Conservation (phyloP, 2,113 vertebrate genomes). For the Hepsetus odoe region DNA sequence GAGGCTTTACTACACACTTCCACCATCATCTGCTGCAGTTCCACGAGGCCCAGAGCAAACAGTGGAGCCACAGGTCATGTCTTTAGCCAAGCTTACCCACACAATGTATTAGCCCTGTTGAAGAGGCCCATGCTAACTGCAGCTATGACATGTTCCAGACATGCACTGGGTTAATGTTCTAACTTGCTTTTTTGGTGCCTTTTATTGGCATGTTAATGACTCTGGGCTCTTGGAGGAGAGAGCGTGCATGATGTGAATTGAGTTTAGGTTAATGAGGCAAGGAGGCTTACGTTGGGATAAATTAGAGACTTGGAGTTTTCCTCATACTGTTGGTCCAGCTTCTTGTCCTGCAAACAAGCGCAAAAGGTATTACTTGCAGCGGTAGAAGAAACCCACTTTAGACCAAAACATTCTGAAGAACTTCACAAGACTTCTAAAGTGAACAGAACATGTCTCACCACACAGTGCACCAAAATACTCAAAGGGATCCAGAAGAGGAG, state of each 20-base stretch:
- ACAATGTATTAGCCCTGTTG: constrained; percentile 10
- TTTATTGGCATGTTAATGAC: constrained; percentile 16
- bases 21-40: constrained; percentile 83
- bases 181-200: constrained; percentile 11
- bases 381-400: neutral
- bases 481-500: constrained; percentile 96
- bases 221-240: neutral
- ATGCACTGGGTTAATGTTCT: constrained; percentile 16
- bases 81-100: constrained; percentile 52
- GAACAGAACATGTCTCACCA: constrained; percentile 82
- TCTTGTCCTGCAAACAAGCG: constrained; percentile 85
- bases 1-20: constrained; percentile 78
- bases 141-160: constrained; percentile 7
- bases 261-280: neutral
- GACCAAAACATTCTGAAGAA: neutral
- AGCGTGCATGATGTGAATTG: neutral
- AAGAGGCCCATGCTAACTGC: constrained; percentile 39
- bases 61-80: constrained; percentile 74
- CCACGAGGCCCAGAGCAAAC: constrained; percentile 73
- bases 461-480: constrained; percentile 95
- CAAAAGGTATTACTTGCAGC: neutral
- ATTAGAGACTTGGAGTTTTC: constrained; percentile 85
- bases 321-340: constrained; percentile 91
- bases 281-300: constrained; percentile 86
- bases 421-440: neutral